These are phyloP conservation scores for Scolopax bukidnonensis DNA, from an alignment of 2,797 vertebrate genomes.

Conservation along the genomic window DNA sequence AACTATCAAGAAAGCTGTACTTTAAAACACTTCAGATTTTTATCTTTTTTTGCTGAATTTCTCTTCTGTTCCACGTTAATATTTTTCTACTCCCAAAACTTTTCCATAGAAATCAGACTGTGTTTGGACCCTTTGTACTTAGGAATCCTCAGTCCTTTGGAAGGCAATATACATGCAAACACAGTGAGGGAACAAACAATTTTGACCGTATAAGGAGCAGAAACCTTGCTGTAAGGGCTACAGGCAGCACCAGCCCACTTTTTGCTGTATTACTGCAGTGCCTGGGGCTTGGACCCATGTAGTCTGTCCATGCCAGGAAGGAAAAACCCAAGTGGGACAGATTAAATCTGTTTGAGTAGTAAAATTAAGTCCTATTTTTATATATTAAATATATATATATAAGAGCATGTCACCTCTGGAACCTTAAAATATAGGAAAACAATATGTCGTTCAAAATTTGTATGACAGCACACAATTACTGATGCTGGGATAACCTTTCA, in stretches of 20 bases:
- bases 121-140: background rate
- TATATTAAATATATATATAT: background rate
- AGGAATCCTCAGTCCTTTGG: background rate
- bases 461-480: background rate
- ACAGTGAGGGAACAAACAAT: background rate
- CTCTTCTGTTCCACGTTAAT: background rate
- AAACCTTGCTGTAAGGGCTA: background rate
- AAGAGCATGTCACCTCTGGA: background rate
- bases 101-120: background rate
- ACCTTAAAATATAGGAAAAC: background rate
- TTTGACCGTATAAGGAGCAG: background rate
- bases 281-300: background rate
- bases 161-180: background rate
- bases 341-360: background rate
- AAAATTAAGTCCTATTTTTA: background rate
- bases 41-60: background rate
- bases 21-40: background rate
- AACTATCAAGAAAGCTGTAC: background rate
- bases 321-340: background rate
- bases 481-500: background rate
- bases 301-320: background rate
- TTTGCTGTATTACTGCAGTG: background rate
- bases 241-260: rapidly evolving
- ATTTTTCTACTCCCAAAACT: background rate
- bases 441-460: background rate